Evolutionary conservation across 2,113 vertebrate species (phyloP), one percentile per base, ranked within the genome.

Genomic region (Tychaedon coryphoeus): DNA sequence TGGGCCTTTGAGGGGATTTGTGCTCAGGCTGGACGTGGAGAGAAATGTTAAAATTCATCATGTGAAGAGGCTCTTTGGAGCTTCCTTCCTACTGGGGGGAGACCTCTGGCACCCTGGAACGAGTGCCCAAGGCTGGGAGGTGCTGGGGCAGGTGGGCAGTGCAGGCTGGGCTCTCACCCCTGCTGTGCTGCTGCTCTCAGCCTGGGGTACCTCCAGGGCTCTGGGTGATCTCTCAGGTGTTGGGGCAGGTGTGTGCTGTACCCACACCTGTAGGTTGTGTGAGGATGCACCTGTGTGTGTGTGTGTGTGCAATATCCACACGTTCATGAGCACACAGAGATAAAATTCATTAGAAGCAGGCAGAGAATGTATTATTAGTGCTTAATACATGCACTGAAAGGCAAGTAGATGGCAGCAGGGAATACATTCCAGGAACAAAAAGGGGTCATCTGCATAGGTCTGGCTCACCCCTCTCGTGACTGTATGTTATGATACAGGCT

Each of bases 1-100:
- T 91, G 95, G 76, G 83, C 96, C 95, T 97, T 97, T 96, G 96
- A 97, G 97, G 92, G 81, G 96, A 86, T 92, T 83, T 95, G 76
- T 15, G 14, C 78, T 88, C 1, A 5, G 77, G 62, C 40, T 79
- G 90, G 71, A 75, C 18, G 67, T 62, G 57, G 84, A 72, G 82
- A 83, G 67, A 88, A 94, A 76, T 6, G 33, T 88, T 93, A 88
- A 96, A 86, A 95, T 88, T 87, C 78, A 56, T 58, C 58, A 57
- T 6, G 42, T 81, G 58, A 87, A 89, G 78, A 82, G 77, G 62
- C 22, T 76, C 74, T 92, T 73, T 7, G 6, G 94, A 88, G 62
- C 71, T 90, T 79, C 62, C 71, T 86, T 95, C 62, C 42, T 93
- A 54, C 67, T 34, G 45, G 25, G 83, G 65, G 43, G 86, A 84